phyloP scores from a whole-genome alignment of 2,888 invertebrate species.

The Agelastica alni region DNA sequence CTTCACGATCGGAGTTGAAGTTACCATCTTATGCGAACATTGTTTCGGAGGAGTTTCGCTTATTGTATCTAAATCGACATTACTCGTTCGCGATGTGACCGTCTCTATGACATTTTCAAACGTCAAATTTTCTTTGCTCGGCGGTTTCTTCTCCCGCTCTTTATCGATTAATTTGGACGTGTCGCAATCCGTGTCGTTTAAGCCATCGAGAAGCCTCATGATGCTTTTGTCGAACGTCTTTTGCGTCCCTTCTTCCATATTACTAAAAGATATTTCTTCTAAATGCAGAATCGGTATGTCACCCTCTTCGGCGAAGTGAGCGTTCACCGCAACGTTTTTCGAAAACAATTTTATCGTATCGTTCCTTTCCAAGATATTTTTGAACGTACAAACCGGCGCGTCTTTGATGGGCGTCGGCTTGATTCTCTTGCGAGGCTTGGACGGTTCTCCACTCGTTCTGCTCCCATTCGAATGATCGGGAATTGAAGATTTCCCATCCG shows the following conservation, averaged over 20 bases:
- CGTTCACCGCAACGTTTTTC: constrained; percentile 7
- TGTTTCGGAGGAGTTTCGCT: not conserved
- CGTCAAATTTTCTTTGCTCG: not conserved
- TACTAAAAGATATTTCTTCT: constrained; percentile 32
- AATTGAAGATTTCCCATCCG: not conserved
- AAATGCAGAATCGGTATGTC: constrained; percentile 36
- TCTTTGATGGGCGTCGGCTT: constrained; percentile 30
- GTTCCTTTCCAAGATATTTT: constrained; percentile 28
- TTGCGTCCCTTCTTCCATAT: constrained; percentile 24
- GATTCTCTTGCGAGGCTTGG: constrained; percentile 22
- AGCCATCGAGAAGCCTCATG: constrained; percentile 30
- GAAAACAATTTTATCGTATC: constrained; percentile 1
- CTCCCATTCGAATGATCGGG: not conserved
- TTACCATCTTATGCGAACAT: not conserved
- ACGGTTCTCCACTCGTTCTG: not conserved
- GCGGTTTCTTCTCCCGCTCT: not conserved
- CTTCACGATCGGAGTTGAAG: constrained; percentile 15
- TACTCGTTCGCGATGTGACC: not conserved
- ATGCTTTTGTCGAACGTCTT: constrained; percentile 27
- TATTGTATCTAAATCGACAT: too few species aligned
- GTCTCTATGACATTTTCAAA: constrained; percentile 4
- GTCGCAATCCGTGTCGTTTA: constrained; percentile 31
- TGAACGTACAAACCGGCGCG: constrained; percentile 24
- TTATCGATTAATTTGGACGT: constrained; percentile 15
- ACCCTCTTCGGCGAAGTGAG: constrained; percentile 32